These are phyloP conservation scores for Colistium nudipinnis DNA, from an alignment of 2,113 vertebrate genomes.

Conservation along the genomic window DNA sequence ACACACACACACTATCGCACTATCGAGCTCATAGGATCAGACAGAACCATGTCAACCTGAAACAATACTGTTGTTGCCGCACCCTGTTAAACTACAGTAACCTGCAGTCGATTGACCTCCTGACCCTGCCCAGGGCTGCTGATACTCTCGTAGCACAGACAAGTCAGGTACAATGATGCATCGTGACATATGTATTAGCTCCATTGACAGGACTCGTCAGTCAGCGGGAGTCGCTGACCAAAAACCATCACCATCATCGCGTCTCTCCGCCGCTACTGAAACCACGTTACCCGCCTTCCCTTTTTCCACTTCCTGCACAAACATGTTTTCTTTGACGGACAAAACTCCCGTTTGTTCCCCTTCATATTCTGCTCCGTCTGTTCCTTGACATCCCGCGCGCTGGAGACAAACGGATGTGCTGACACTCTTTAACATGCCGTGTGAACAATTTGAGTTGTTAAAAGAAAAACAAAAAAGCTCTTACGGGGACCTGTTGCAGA, in stretches of 20 bases:
- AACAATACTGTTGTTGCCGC: constrained; percentile 1
- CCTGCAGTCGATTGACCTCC: constrained; percentile 48
- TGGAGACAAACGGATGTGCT: constrained; percentile 19
- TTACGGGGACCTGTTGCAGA: constrained; percentile 25
- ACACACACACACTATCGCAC: too few relatives aligned
- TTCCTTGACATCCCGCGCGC: constrained; percentile 44
- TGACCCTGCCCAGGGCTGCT: constrained; percentile 20
- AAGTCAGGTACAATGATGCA: constrained; percentile 65
- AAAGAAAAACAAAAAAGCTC: constrained; percentile 24
- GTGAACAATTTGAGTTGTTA: constrained; percentile 15
- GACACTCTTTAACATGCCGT: constrained; percentile 9
- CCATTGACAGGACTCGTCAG: constrained; percentile 54
- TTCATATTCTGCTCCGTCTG: constrained; percentile 33
- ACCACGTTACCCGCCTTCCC: constrained; percentile 20
- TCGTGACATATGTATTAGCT: constrained; percentile 69
- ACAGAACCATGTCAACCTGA: constrained; percentile 39
- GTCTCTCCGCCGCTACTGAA: constrained; percentile 44
- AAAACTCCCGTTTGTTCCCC: constrained; percentile 30
- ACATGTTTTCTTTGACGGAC: constrained; percentile 40
- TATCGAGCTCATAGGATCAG: constrained; percentile 16
- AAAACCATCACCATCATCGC: constrained; percentile 50
- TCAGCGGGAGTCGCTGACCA: constrained; percentile 56
- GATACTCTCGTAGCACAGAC: constrained; percentile 21
- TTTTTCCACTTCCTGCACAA: constrained; percentile 14
- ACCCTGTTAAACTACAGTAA: constrained; percentile 42